Evolutionary conservation across 2,113 vertebrate genomes (phyloP), one percentile per base, ranked within the genome.

Genomic region (Pungitius pungitius): DNA sequence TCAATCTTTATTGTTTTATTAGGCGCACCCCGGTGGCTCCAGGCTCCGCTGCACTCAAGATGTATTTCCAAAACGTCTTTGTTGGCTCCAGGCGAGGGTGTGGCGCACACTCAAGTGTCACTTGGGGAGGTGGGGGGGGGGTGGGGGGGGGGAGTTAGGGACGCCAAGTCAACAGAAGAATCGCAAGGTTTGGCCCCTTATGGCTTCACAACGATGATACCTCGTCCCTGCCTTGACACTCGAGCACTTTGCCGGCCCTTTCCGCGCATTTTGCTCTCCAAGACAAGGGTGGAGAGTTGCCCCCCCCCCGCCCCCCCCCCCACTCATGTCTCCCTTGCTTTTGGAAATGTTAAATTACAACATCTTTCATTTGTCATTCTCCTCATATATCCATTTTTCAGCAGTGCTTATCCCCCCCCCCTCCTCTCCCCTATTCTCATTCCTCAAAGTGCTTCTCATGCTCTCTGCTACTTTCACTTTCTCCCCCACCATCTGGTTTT

Each of bases 321-420:
- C 52, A 45, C 43, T 24, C 40, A 1, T 69, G 52, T 39, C 62
- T 72, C 49, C 80, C 73, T 87, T 91, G 40, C 82, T 67, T 88
- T 89, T 35, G 82, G 78, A 91, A 83, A 80, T 81, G 73, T 82
- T 90, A 85, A 75, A 80, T 93, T 90, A 87, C 90, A 93, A 88
- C 91, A 89, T 76, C 78, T 84, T 75, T 87, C 85, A 93, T 94
- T 90, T 81, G 59, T 74, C 66, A 67, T 77, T 88, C 81, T 91
- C 12, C 51, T 85, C 72, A 85, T 76, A 65, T 80, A 67, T 60
- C 35, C 8, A 58, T 76, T 86, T 59, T 80, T 79, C 22, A n/a
- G 42, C 71, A 69, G 40, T 76, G 69, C 22, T 26, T 59, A 83
- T 61, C 33, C 33, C 33, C 33, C 33, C 33, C 33, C 6, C 33